Evolutionary conservation across 2,888 invertebrate genomes (phyloP), one percentile per base, ranked within the genome.

Genomic region (Campoplex nolae): DNA sequence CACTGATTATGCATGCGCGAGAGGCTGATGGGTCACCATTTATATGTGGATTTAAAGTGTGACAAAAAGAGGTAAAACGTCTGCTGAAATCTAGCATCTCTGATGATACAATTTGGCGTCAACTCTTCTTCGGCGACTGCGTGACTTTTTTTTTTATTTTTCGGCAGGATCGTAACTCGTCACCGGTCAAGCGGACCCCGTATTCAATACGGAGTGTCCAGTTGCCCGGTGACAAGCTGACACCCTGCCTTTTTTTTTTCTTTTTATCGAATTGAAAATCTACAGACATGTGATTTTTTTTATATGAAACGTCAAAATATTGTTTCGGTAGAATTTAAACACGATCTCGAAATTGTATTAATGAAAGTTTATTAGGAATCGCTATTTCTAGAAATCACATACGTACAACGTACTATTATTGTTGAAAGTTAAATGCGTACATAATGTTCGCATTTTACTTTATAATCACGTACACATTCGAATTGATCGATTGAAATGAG

Each of bases 401-500:
- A 62, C 32, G 28, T 62, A 38, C 3, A 38, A 28, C 58, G 32
- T 62, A 13, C 6, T 62, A 51, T 62, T 32, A 62, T 16, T 32
- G 71, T 51, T 32, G 18, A 9, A 28, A 71, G 28, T 71, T 71
- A 32, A 48, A 71, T 18, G 11, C 32, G 51, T 8, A 32, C 16
- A 51, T 51, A 28, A 28, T 51, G 48, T 42, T 23, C 74, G 13
- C 35, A 16, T 58, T 56, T 56, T 23, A 58, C 38, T 38, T 74
- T 74, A 38, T 38, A 42, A 35, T 56, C 42, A 71, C 67, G 73
- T 48, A 54, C 35, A 54, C 45, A 74, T 82, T 74, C 58, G 77
- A 74, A 85, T 58, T 78, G 85, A 85, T 78, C 82, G 85, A 78
- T 65, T 76, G 45, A 32, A 62, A 16, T 62, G 16, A 62, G 32